phyloP scores from a whole-genome alignment of 2,113 vertebrate genomes.

The Perca fluviatilis region DNA sequence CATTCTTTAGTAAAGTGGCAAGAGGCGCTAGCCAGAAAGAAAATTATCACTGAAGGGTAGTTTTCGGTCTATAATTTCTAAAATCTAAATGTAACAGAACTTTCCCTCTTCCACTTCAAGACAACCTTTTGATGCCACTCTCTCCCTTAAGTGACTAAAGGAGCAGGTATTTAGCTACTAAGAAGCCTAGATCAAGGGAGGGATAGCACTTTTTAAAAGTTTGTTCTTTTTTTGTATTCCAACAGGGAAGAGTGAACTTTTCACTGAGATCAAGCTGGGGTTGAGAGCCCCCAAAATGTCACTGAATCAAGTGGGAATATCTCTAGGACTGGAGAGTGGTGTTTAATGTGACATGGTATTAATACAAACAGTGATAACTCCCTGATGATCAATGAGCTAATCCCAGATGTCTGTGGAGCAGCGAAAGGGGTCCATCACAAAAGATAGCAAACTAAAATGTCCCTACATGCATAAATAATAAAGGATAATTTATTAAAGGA shows the following conservation, averaged over 20 bases:
- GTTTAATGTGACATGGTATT: slow-evolving; percentile 17
- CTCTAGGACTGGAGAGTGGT: neutral
- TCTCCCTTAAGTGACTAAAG: neutral
- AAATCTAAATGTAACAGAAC: slow-evolving; percentile 19
- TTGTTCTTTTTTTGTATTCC: neutral
- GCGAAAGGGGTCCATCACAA: neutral
- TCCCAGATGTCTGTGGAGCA: neutral
- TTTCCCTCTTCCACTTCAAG: neutral
- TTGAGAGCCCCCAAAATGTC: slow-evolving; percentile 41
- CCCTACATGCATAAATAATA: neutral
- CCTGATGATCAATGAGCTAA: slow-evolving; percentile 30
- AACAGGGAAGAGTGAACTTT: slow-evolving; percentile 15
- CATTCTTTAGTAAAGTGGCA: neutral
- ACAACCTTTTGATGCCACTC: slow-evolving; percentile 31
- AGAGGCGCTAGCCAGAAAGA: neutral
- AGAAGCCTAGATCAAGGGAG: slow-evolving; percentile 26
- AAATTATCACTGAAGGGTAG: slow-evolving; percentile 4
- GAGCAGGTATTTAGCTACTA: slow-evolving; percentile 2
- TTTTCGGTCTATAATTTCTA: neutral
- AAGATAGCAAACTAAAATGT: neutral
- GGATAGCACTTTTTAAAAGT: slow-evolving; percentile 7
- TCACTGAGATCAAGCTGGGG: neutral
- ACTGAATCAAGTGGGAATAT: slow-evolving; percentile 3
- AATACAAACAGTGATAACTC: slow-evolving; percentile 24
- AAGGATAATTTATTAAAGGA: neutral